Evolutionary conservation across 2,888 invertebrate species (phyloP).

Genomic region (Plemyria rubiginata): DNA sequence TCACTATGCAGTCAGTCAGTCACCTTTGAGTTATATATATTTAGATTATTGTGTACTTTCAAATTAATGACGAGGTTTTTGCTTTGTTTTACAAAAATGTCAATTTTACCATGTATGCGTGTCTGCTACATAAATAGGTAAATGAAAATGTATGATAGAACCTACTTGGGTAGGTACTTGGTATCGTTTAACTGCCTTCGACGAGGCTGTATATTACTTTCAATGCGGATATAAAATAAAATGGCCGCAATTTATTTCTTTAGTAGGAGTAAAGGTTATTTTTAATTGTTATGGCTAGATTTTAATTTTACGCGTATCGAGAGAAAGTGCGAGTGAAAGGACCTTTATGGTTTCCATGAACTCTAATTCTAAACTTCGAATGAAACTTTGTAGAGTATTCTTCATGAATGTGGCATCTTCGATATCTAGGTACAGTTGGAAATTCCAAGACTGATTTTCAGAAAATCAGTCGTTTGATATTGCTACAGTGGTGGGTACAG

Average conservation of each 20-base stretch:
- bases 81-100: too few species aligned
- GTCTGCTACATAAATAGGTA: too few species aligned
- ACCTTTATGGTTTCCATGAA: slow-evolving; percentile 10
- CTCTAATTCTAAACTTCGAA: not conserved
- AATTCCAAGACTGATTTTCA: not conserved
- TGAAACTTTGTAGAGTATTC: too few species aligned
- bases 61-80: too few species aligned
- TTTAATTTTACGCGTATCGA: slow-evolving; percentile 23
- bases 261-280: slow-evolving; percentile 10
- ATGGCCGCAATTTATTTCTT: slow-evolving; percentile 27
- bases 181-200: slow-evolving; percentile 1
- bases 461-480: not conserved
- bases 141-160: too few species aligned
- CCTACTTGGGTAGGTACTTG: not conserved
- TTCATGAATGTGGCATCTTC: too few species aligned
- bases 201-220: slow-evolving; percentile 11
- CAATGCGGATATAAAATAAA: slow-evolving; percentile 14
- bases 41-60: too few species aligned
- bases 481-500: not conserved
- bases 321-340: slow-evolving; percentile 34
- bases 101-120: too few species aligned
- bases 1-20: too few species aligned
- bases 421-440: not conserved
- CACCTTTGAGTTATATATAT: too few species aligned
- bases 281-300: slow-evolving; percentile 9